Conservation (phyloP, 2,113 vertebrate species). For the Poecile atricapillus region DNA sequence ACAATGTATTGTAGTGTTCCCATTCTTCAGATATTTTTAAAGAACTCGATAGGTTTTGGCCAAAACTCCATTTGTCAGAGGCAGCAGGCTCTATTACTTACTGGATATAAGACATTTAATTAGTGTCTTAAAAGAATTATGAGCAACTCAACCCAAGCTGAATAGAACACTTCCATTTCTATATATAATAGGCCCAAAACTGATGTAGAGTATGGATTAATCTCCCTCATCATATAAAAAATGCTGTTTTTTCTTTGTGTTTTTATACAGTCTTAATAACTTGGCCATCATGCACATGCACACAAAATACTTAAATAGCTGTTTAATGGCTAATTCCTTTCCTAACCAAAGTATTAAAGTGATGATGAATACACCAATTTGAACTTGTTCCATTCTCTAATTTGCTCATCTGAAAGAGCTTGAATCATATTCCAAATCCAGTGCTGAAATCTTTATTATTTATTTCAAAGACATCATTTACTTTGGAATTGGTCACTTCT, state of each 20-base stretch:
- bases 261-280: conserved; percentile 5
- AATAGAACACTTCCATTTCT: conserved; percentile 33
- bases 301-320: neutral
- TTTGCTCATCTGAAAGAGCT: neutral
- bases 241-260: neutral
- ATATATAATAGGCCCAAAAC: conserved; percentile 10
- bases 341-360: neutral
- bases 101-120: conserved; percentile 54
- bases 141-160: conserved; percentile 23
- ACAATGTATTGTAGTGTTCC: neutral
- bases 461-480: neutral
- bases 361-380: neutral
- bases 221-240: neutral
- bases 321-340: neutral
- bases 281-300: neutral
- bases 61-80: conserved; percentile 40
- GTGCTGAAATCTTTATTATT: neutral
- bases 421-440: neutral
- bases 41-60: conserved; percentile 21
- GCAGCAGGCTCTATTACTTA: conserved; percentile 30
- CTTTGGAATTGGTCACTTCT: neutral
- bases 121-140: conserved; percentile 52
- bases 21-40: conserved; percentile 37
- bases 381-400: neutral
- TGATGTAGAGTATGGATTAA: conserved; percentile 13